These are phyloP conservation scores for Notocelia uddmanniana DNA, from an alignment of 2,888 invertebrate genomes.

Conservation along the genomic window DNA sequence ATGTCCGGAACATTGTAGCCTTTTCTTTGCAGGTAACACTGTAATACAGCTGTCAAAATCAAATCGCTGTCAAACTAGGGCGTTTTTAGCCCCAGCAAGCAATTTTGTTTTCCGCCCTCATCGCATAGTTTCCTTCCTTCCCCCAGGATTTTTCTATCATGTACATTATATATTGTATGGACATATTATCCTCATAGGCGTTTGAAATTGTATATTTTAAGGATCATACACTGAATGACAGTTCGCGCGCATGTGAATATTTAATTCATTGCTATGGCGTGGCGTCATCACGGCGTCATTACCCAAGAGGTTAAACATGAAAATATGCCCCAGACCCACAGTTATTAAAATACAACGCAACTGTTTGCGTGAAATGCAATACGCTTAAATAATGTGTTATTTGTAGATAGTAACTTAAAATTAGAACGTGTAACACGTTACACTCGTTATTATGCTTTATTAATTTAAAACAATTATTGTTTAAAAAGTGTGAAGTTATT, in stretches of 20 bases:
- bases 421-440: neutral
- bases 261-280: no score
- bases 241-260: neutral
- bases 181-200: neutral
- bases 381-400: slow-evolving; percentile 4
- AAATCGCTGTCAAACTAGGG: neutral
- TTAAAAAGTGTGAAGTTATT: neutral
- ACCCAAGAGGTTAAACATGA: neutral
- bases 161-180: neutral
- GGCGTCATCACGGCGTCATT: neutral
- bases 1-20: neutral
- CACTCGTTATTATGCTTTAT: neutral
- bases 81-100: neutral
- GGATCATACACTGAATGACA: neutral
- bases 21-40: neutral
- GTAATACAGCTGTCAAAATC: no score
- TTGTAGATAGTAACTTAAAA: neutral
- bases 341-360: slow-evolving; percentile 15
- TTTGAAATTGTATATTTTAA: neutral
- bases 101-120: no score
- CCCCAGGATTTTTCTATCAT: neutral
- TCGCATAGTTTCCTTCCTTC: neutral
- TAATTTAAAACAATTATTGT: neutral
- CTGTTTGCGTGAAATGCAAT: slow-evolving; percentile 5
- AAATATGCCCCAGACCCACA: slow-evolving; percentile 4